Conservation (phyloP, 2,797 vertebrate species). For the Fundulus diaphanus region DNA sequence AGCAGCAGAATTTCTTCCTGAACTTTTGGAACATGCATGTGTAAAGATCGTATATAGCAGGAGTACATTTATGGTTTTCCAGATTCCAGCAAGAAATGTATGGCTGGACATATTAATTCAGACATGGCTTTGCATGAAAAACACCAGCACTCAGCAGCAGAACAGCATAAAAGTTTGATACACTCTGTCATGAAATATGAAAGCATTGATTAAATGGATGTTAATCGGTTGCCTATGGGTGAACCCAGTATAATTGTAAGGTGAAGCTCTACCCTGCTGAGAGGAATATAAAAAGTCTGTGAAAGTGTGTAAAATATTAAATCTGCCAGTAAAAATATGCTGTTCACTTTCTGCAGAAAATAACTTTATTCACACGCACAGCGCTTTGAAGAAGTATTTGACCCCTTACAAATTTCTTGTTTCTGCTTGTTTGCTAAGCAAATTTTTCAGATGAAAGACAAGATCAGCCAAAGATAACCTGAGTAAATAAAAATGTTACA, state of each 20-base stretch:
- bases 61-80: constrained; percentile 15
- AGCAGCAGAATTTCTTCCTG: constrained; percentile 29
- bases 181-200: constrained; percentile 68
- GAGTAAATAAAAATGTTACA: no score
- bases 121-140: constrained; percentile 61
- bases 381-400: background rate
- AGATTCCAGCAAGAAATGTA: constrained; percentile 7
- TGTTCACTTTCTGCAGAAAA: background rate
- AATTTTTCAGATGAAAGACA: background rate
- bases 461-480: no score
- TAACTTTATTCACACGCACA: background rate
- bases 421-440: background rate
- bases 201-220: constrained; percentile 65
- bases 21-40: constrained; percentile 7
- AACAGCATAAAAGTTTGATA: constrained; percentile 66
- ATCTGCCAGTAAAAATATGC: constrained; percentile 13
- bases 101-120: constrained; percentile 39
- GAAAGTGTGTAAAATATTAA: constrained; percentile 17
- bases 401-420: background rate
- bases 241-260: constrained; percentile 43
- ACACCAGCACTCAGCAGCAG: constrained; percentile 40
- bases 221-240: constrained; percentile 67
- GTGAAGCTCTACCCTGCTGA: constrained; percentile 31
- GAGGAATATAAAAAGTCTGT: constrained; percentile 21
- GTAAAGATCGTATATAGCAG: constrained; percentile 19